These are phyloP conservation scores for Eptesicus fuscus DNA, from an alignment of 2,113 vertebrate genomes.

Conservation along the genomic window DNA sequence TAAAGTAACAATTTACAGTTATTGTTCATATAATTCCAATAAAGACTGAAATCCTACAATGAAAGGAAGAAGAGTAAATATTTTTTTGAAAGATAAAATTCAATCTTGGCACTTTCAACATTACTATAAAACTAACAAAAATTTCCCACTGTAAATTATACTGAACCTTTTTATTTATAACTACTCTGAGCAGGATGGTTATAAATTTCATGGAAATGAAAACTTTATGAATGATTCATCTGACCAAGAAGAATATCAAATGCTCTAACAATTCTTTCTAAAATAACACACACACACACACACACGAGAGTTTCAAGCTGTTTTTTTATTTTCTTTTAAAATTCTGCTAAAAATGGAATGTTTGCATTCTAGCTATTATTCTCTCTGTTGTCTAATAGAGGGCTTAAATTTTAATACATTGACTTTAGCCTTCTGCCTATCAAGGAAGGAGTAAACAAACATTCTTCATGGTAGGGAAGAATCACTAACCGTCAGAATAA, in stretches of 20 bases:
- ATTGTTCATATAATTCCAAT: not conserved
- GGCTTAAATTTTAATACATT: not conserved
- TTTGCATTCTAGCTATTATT: not conserved
- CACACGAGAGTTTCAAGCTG: not conserved
- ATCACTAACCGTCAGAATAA: not conserved
- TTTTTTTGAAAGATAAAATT: not conserved
- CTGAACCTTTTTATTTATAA: not conserved
- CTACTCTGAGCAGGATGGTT: not conserved
- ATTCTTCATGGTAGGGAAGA: not conserved
- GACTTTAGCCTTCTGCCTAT: not conserved
- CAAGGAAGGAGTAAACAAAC: not conserved
- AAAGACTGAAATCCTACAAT: not conserved
- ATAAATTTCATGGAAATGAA: not conserved
- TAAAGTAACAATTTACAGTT: not conserved
- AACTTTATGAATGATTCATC: not conserved
- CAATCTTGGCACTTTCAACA: not conserved
- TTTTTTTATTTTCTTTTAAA: not conserved
- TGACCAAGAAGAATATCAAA: not conserved
- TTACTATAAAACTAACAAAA: not conserved
- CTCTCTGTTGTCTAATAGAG: not conserved
- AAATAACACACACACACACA: not conserved
- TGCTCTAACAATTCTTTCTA: not conserved
- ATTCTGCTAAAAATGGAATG: not conserved
- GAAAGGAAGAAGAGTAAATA: not conserved
- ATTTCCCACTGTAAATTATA: not conserved